Conservation (phyloP, 2,113 vertebrate species). For the Budorcas taxicolor region DNA sequence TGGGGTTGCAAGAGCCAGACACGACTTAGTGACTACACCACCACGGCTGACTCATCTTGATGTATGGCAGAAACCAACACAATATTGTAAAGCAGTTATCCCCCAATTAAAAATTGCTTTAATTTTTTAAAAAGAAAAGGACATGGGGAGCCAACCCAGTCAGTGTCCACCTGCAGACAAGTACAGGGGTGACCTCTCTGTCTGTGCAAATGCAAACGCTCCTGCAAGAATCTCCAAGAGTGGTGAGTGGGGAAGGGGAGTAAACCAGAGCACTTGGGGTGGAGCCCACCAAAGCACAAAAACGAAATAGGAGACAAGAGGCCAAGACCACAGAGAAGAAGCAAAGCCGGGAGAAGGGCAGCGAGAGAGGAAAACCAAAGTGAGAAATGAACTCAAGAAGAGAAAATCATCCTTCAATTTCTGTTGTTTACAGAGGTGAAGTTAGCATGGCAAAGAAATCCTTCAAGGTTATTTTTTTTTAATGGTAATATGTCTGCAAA, state of each 20-base stretch:
- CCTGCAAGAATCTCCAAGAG: background rate
- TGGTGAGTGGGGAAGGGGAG: fast-evolving
- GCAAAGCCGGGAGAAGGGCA: background rate
- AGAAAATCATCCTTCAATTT: background rate
- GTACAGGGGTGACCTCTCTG: fast-evolving
- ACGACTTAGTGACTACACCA: background rate
- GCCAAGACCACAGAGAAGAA: background rate
- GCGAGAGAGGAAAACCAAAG: background rate
- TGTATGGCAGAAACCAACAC: background rate
- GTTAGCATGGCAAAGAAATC: background rate
- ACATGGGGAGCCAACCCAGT: background rate
- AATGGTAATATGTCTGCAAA: background rate
- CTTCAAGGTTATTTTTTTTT: background rate
- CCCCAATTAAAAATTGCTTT: background rate
- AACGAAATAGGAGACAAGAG: background rate
- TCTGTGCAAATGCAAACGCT: background rate
- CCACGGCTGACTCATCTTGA: background rate
- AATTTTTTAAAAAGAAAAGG: background rate
- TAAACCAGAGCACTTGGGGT: background rate
- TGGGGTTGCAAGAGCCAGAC: background rate
- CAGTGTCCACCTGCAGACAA: background rate
- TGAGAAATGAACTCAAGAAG: background rate
- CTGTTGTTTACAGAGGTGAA: background rate
- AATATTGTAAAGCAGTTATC: background rate
- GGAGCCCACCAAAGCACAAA: background rate